phyloP scores from a whole-genome alignment of 2,113 vertebrate species.

The Cyanoramphus novaezelandiae region DNA sequence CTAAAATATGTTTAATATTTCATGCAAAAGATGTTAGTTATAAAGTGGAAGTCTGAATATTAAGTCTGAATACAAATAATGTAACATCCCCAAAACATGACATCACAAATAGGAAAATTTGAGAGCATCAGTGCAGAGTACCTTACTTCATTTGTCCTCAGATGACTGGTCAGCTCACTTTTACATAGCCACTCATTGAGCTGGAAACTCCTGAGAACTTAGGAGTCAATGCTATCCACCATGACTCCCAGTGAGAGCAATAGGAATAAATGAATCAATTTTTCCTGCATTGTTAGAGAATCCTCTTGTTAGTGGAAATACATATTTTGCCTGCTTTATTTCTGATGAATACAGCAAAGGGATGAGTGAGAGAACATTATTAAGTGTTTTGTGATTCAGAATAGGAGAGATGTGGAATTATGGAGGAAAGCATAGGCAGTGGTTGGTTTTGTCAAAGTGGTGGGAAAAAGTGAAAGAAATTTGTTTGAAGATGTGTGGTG shows the following conservation, averaged over 20 bases:
- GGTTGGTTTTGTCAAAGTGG: not conserved
- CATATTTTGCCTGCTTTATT: not conserved
- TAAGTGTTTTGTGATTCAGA: not conserved
- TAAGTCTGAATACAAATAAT: not conserved
- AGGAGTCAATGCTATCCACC: fast-evolving
- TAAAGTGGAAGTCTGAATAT: not conserved
- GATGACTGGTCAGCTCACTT: not conserved
- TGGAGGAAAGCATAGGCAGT: not conserved
- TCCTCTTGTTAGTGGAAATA: not conserved
- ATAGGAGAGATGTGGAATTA: not conserved
- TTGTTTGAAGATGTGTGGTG: not conserved
- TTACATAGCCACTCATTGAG: not conserved
- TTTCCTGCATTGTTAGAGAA: not conserved
- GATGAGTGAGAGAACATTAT: not conserved
- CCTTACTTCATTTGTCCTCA: not conserved
- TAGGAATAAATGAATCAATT: not conserved
- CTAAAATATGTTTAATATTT: not conserved
- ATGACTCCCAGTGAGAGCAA: not conserved
- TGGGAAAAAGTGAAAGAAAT: not conserved
- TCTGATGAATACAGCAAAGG: not conserved
- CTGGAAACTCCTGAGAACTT: not conserved
- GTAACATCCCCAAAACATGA: not conserved
- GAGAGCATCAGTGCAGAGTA: not conserved
- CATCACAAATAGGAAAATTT: not conserved
- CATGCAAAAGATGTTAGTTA: not conserved